Base-by-base conservation (phyloP, 92 coral and sea anemone genomes). In the Zoanthus sociatus region DNA sequence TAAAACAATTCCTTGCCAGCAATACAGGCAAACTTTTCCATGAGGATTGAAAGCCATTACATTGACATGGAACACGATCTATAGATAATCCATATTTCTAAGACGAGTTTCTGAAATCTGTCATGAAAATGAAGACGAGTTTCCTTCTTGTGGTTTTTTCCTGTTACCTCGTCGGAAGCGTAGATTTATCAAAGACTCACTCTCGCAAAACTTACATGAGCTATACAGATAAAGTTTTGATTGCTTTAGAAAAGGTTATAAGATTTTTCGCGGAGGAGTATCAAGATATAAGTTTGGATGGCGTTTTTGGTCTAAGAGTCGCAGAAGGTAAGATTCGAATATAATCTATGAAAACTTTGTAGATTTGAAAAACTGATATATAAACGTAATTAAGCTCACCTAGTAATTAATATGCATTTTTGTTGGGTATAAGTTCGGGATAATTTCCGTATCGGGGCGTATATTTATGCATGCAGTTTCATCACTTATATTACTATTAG, bases 231-330 rank as follows among this genome's bases (percentile, higher is more conserved):
- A 67, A 84, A 63, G 81, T 89, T 14, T 16, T 93, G 31, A 50
- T 30, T 2, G 90, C 94, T 73, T 73, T 94, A 84, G 89, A 91
- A 18, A 93, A 87, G 18, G 92, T 79, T 10, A 88, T 89, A 17
- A 70, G 76, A 46, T 94, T 94, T 71, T 94, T 83, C 54, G 88
- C 90, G 6, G 73, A 82, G 51, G 89, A 88, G 13, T 90, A 87
- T 87, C 86, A 81, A 78, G 84, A 87, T 20, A 56, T 94, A 7
- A 94, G 93, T 60, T 73, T 94, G 88, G 98, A 94, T 88, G 98
- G 98, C 12, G 90, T 94, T 48, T 94, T 89, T 82, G 98, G 98
- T n/a, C 82, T 94, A 10, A 92, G 98, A 8, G 94, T 94, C 5
- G 94, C 96, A 3, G 90, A 94, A 93, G 98, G 98, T 94, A 79